Percentiles rank a stretch among this genome's conserved stretches.
Conservation (phyloP, 2,888 invertebrate genomes). For the Apoda limacodes region DNA sequence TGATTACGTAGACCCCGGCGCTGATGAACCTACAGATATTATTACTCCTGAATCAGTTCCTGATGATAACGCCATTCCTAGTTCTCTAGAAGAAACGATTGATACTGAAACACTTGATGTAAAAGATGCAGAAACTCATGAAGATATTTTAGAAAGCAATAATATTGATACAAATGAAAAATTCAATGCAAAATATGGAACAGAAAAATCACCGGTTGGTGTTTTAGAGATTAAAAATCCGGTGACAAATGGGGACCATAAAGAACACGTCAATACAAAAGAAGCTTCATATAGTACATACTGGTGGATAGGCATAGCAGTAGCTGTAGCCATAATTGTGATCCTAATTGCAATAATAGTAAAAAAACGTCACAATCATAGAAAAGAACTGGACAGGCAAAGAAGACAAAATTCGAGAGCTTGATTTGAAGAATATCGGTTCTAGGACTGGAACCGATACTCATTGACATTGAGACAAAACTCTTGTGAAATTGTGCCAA, state of each 20-base stretch:
- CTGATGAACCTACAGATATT: constrained; percentile 24
- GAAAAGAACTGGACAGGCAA: constrained; percentile 58
- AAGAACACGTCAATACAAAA: constrained; percentile 32
- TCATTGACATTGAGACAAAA: constrained; percentile 24
- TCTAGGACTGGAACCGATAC: constrained; percentile 52
- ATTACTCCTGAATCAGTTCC: constrained; percentile 39
- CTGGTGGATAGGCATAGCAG: constrained; percentile 64
- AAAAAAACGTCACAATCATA: constrained; percentile 60
- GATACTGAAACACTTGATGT: constrained; percentile 19
- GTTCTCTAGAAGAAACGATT: constrained; percentile 13
- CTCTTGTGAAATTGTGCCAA: constrained; percentile 49
- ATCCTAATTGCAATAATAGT: constrained; percentile 56
- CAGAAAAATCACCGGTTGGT: constrained; percentile 57
- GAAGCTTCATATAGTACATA: constrained; percentile 59
- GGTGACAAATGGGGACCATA: constrained; percentile 38
- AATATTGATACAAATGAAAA: constrained; percentile 45
- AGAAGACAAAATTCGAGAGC: constrained; percentile 53
- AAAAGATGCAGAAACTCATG: constrained; percentile 24
- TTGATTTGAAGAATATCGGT: constrained; percentile 68
- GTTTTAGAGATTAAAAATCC: constrained; percentile 57
- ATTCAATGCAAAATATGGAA: constrained; percentile 32
- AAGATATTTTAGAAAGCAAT: constrained; percentile 34
- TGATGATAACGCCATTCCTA: constrained; percentile 19
- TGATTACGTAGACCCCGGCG: constrained; percentile 44
- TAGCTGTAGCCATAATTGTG: constrained; percentile 47